phyloP scores from a whole-genome alignment of 2,113 vertebrate species.

The Halcyon malimbica region DNA sequence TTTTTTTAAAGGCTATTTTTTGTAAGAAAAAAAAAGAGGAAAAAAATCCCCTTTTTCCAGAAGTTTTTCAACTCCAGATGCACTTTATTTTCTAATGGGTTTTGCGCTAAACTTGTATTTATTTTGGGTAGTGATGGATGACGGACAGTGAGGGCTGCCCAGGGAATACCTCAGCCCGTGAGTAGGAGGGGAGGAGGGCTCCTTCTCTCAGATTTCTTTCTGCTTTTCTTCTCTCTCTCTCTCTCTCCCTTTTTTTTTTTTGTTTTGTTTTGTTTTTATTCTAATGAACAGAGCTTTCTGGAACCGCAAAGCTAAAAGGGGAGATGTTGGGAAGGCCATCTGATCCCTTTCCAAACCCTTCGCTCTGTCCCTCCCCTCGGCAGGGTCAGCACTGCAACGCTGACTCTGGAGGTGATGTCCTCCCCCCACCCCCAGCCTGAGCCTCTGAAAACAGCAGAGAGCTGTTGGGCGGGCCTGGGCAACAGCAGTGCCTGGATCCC shows the following conservation, averaged over 20 bases:
- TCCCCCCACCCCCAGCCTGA: neutral
- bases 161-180: neutral
- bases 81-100: conserved; percentile 56
- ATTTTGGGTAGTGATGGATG: conserved; percentile 17
- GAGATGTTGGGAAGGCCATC: neutral
- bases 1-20: conserved; percentile 50
- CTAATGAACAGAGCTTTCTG: neutral
- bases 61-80: conserved; percentile 44
- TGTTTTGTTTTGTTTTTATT: neutral
- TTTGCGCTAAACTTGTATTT: conserved; percentile 46
- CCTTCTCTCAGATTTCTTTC: conserved; percentile 12
- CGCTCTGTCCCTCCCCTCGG: neutral
- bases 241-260: neutral
- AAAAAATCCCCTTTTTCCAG: conserved; percentile 1
- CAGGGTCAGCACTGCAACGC: neutral
- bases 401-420: neutral
- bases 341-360: neutral
- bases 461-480: neutral
- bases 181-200: neutral
- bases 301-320: neutral
- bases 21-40: conserved; percentile 1
- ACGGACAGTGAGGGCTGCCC: conserved; percentile 34
- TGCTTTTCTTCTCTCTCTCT: neutral
- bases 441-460: neutral
- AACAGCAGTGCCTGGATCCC: neutral